Evolutionary conservation across 2,113 vertebrate species (phyloP).

Genomic region (Pterophyllum scalare): DNA sequence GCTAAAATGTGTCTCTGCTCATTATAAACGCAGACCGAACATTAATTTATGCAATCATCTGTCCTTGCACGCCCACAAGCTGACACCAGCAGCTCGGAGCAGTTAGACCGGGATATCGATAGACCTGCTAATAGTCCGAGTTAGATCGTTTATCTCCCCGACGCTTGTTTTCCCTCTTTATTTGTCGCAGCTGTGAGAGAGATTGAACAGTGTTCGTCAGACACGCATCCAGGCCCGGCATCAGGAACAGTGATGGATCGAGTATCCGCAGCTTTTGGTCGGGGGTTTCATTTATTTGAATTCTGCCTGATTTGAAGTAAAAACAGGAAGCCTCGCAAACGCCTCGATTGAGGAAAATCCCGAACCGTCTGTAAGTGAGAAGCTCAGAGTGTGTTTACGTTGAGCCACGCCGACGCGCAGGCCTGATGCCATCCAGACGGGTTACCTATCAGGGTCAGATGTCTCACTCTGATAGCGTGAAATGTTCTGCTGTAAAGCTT

Average conservation of each 20-base stretch:
- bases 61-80: slow-evolving; percentile 52
- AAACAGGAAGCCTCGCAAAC: neutral
- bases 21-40: slow-evolving; percentile 45
- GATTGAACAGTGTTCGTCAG: neutral
- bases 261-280: neutral
- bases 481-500: slow-evolving; percentile 4
- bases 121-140: slow-evolving; percentile 42
- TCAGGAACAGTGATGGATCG: neutral
- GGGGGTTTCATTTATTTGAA: neutral
- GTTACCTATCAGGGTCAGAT: slow-evolving; percentile 40
- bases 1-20: slow-evolving; percentile 39
- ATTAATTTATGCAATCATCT: slow-evolving; percentile 62
- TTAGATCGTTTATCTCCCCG: neutral
- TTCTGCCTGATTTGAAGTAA: neutral
- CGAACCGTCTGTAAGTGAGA: slow-evolving; percentile 1
- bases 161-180: slow-evolving; percentile 24
- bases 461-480: slow-evolving; percentile 34
- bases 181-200: slow-evolving; percentile 24
- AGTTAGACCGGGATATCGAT: slow-evolving; percentile 27
- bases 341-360: neutral
- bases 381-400: neutral
- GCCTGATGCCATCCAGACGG: slow-evolving; percentile 28
- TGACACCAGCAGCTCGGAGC: slow-evolving; percentile 41
- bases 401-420: slow-evolving; percentile 18
- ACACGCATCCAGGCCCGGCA: slow-evolving; percentile 10